Percentiles rank a stretch among this genome's conserved stretches.
These are phyloP conservation scores for Baronia brevicornis DNA, from an alignment of 2,888 invertebrate species.

Conservation along the genomic window DNA sequence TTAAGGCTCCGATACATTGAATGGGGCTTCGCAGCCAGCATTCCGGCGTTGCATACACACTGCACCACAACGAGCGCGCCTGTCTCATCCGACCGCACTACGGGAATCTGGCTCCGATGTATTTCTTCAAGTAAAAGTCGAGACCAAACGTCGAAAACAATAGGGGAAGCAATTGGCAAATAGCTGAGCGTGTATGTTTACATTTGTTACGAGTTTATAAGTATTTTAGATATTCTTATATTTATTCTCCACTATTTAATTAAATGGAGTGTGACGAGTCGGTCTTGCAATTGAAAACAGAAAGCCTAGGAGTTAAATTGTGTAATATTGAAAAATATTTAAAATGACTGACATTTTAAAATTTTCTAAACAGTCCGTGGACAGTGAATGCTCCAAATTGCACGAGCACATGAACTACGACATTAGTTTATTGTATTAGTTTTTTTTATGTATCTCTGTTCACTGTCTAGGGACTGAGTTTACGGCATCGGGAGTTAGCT, in stretches of 20 bases:
- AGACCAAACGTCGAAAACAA: constrained; percentile 44
- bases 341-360: constrained; percentile 59
- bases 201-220: constrained; percentile 76
- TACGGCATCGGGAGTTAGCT: constrained; percentile 50
- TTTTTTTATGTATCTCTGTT: constrained; percentile 25
- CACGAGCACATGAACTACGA: constrained; percentile 29
- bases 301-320: constrained; percentile 26
- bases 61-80: constrained; percentile 32
- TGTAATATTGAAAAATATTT: constrained; percentile 28
- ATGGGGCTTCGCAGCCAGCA: constrained; percentile 57
- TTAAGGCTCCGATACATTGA: constrained; percentile 94
- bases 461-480: constrained; percentile 45
- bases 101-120: constrained; percentile 59
- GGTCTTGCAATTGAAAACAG: constrained; percentile 34
- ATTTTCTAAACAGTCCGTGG: constrained; percentile 37
- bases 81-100: constrained; percentile 43
- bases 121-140: constrained; percentile 54
- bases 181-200: constrained; percentile 66
- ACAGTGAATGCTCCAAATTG: constrained; percentile 34
- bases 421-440: constrained; percentile 23
- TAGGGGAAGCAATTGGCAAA: constrained; percentile 53
- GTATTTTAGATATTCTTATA: constrained; percentile 83
- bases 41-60: constrained; percentile 39
- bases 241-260: constrained; percentile 77
- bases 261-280: constrained; percentile 49